Conservation (phyloP, 2,888 invertebrate genomes). For the Flexamia atlantica region DNA sequence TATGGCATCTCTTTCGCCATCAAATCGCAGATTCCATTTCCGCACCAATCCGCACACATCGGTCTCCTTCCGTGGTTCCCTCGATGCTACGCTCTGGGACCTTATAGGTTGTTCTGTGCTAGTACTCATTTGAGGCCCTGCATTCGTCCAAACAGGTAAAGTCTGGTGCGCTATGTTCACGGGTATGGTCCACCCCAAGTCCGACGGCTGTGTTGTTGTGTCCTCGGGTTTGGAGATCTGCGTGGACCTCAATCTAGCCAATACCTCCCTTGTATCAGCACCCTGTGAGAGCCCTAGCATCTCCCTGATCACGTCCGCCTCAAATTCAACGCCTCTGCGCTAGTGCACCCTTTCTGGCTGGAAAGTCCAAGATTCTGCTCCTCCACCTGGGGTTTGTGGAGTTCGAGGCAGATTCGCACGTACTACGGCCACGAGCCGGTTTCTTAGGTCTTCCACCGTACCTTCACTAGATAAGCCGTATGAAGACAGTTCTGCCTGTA, state of each 20-base stretch:
- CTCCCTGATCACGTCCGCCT: background rate
- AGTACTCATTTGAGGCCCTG: background rate
- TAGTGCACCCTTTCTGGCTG: background rate
- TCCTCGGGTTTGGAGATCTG: background rate
- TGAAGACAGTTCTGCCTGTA: background rate
- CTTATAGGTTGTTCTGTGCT: background rate
- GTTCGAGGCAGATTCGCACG: background rate
- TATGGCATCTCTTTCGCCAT: conserved; percentile 14
- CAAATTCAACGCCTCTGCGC: too few relatives aligned
- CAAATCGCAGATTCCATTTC: conserved; percentile 34
- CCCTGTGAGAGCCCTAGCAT: background rate
- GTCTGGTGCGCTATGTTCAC: background rate
- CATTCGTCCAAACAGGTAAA: background rate
- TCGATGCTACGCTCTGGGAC: background rate
- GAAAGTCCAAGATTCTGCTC: background rate
- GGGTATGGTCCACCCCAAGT: background rate
- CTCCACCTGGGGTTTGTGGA: background rate
- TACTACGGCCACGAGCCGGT: background rate
- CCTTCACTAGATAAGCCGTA: background rate
- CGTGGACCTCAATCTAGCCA: background rate
- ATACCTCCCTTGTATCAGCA: background rate
- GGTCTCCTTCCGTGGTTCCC: background rate
- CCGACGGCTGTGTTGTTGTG: background rate
- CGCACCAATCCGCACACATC: background rate
- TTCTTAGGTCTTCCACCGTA: background rate